Base-by-base conservation (phyloP, 2,797 vertebrate species). In the Sebastes diaconus region DNA sequence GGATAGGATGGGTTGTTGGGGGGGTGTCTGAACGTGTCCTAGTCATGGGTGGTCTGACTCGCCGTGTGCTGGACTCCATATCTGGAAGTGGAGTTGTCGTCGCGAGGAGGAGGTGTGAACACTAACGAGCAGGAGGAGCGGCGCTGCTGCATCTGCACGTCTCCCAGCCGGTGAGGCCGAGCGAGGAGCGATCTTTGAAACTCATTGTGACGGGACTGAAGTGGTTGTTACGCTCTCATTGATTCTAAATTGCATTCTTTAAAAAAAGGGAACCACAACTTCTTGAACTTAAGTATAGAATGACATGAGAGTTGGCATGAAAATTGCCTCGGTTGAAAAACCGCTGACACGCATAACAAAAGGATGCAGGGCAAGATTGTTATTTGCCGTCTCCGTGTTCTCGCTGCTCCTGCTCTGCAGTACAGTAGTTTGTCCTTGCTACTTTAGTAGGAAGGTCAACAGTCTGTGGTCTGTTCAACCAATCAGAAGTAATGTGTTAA, bases 41-140 rank as follows among this genome's bases (percentile, higher is more conserved):
- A 83, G 89, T 84, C 84, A 93, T 90, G 92, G 93, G 94, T 95
- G 94, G 94, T 95, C 95, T 84, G 66, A 78, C 54, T 72, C 14
- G 63, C 65, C 20, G 74, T 75, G 70, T 52, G 87, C 80, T 29
- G 68, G 75, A 39, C 80, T 90, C 88, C 91, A 92, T 92, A 94
- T 94, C 89, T 93, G 90, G 91, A 90, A 90, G 84, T 86, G 75
- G 84, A 73, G 80, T 65, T 55, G 80, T 68, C 34, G 67, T 63
- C 0, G 75, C 8, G 70, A 73, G 61, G 61, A 34, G 34, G 71
- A 92, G 83, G 83, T 90, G 87, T 84, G 77, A 87, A 81, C 9
- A 12, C 65, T 87, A 81, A 75, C 42, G 50, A 79, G 73, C 72
- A 79, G 76, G 66, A 81, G 59, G 66, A 76, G 68, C 78, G 55